phyloP scores from a whole-genome alignment of 2,113 vertebrate species.

The Bufo gargarizans region DNA sequence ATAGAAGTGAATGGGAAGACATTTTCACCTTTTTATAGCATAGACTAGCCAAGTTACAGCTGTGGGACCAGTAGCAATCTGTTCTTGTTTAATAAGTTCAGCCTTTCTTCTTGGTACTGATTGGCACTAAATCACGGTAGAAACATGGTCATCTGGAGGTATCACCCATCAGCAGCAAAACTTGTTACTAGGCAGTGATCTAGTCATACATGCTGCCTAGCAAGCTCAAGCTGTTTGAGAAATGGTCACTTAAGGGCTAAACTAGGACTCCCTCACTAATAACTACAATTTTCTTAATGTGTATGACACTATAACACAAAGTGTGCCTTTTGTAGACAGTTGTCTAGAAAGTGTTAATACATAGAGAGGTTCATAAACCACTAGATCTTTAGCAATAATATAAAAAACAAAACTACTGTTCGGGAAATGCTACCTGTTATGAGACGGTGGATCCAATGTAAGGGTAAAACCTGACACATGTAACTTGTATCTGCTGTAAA shows the following conservation, averaged over 20 bases:
- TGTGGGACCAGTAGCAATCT: background rate
- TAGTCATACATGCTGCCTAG: background rate
- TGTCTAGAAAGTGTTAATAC: background rate
- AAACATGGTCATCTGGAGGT: background rate
- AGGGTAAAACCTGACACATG: constrained; percentile 10
- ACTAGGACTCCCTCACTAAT: background rate
- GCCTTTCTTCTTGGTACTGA: background rate
- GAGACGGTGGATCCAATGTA: background rate
- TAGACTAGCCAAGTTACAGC: background rate
- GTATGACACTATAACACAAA: background rate
- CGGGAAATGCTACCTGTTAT: background rate
- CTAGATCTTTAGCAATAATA: background rate
- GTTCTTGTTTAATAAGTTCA: background rate
- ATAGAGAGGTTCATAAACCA: background rate
- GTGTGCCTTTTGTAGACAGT: background rate
- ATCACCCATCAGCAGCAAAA: background rate
- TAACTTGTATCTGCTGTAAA: background rate
- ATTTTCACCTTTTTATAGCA: background rate
- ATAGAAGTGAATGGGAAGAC: background rate
- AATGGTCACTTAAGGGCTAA: background rate
- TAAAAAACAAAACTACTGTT: background rate
- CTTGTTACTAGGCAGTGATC: background rate
- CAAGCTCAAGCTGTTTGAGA: background rate
- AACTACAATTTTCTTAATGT: background rate
- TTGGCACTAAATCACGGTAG: background rate